Percentiles rank a stretch among this genome's conserved stretches.
Evolutionary conservation across 2,113 vertebrate genomes (phyloP).

Genomic region (Halcyon malimbica): DNA sequence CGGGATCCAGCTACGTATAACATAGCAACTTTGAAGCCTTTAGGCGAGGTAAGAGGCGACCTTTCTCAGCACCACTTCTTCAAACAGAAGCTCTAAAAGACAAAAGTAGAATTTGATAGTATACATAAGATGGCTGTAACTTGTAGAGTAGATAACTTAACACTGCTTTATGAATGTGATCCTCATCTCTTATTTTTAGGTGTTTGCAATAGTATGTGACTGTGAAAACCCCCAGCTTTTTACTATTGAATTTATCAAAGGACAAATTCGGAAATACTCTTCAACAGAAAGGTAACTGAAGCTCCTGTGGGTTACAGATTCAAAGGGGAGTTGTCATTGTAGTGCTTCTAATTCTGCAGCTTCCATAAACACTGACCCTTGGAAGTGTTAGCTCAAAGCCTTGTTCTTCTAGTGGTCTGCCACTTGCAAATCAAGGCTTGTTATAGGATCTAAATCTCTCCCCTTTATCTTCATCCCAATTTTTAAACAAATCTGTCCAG

Average conservation of each 20-base stretch:
- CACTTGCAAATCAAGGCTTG: neutral
- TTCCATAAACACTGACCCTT: neutral
- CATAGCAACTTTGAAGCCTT: conserved; percentile 94
- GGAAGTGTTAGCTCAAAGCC: neutral
- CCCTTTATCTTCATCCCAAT: neutral
- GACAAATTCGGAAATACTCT: conserved; percentile 93
- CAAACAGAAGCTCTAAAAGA: neutral
- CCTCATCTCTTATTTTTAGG: conserved; percentile 71
- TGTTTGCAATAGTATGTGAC: conserved; percentile 96
- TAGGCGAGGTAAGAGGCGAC: conserved; percentile 87
- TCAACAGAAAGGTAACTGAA: conserved; percentile 93
- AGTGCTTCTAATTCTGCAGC: neutral
- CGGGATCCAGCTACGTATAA: conserved; percentile 97
- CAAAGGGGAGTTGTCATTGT: neutral
- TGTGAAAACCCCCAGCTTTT: conserved; percentile 96
- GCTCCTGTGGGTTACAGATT: neutral
- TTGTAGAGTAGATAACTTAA: neutral
- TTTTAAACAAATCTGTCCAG: neutral
- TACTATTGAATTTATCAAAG: conserved; percentile 96
- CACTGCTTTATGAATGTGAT: neutral
- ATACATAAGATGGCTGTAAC: neutral
- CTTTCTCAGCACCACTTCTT: neutral
- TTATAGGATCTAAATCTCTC: neutral
- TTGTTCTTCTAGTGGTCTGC: neutral
- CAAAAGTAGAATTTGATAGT: neutral